A percentile compares a stretch with the other conserved stretches of the same genome.
These are phyloP conservation scores for Eupithecia vulgata DNA, from an alignment of 2,888 invertebrate species.

Conservation along the genomic window DNA sequence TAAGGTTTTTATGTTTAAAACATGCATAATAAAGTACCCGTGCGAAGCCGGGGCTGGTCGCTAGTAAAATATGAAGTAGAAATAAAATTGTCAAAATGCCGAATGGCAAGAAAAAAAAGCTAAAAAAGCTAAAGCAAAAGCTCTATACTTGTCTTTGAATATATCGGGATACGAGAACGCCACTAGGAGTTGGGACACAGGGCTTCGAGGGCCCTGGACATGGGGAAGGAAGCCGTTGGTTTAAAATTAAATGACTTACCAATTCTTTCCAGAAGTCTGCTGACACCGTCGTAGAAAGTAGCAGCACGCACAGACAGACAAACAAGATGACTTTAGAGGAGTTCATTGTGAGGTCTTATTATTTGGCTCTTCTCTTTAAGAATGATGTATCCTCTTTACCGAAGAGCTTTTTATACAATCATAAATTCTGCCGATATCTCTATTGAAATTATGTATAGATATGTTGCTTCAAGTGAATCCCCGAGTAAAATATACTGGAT, in stretches of 20 bases:
- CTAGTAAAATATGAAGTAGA: too few species aligned
- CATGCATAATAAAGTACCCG: too few species aligned
- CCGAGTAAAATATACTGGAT: neutral
- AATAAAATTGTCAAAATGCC: too few species aligned
- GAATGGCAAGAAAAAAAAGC: too few species aligned
- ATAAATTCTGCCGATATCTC: neutral
- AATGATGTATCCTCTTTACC: neutral
- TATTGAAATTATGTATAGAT: neutral
- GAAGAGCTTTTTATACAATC: neutral
- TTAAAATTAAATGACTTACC: slow-evolving; percentile 41
- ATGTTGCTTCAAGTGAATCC: neutral
- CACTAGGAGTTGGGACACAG: too few species aligned
- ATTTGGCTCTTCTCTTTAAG: neutral
- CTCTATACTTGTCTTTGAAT: too few species aligned
- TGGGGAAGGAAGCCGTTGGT: too few species aligned
- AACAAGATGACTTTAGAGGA: slow-evolving; percentile 41
- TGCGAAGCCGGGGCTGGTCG: too few species aligned
- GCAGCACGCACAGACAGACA: slow-evolving; percentile 42
- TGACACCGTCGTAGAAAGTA: slow-evolving; percentile 43
- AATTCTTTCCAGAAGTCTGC: slow-evolving; percentile 50
- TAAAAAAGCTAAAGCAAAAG: too few species aligned
- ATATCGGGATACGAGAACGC: too few species aligned
- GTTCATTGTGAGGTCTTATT: slow-evolving; percentile 36
- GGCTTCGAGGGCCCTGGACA: too few species aligned
- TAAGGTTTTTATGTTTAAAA: too few species aligned